Base-by-base conservation (phyloP, 2,888 invertebrate genomes). In the Lasioglossum leucozonium region DNA sequence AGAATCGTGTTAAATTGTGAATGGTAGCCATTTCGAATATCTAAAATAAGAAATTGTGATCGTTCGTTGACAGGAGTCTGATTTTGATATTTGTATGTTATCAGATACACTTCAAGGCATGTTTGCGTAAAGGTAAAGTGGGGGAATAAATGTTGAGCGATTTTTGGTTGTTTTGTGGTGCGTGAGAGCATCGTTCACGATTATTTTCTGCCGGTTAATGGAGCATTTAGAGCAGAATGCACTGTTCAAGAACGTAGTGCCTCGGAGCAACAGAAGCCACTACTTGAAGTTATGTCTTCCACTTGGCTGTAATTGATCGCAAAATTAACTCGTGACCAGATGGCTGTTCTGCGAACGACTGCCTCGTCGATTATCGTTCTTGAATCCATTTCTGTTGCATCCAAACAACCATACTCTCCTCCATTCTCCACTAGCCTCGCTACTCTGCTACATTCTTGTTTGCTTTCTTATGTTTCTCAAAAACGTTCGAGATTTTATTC, bases 231-330 rank as follows among this genome's bases (percentile, higher is more conserved):
- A 18, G 16, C 42, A 34, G 78, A 30, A 77, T 69, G 26, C 55
- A 42, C 55, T 34, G 42, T 30, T 65, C 18, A 4, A 76, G 79
- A 2, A 55, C 13, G n/a, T 0, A 26, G n/a, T 4, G 16, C 16
- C 30, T 51, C 18, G 62, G 13, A 65, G 47, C 10, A 40, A 16
- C 30, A 40, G 65, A 40, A 51, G 47, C 47, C 37, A 18, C 37
- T 65, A 77, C 34, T 42, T 42, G 77, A 77, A 80, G n/a, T 42
- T 77, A 5, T 51, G 11, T 67, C n/a, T 67, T 55, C 65, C 51
- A 69, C 51, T 77, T 47, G n/a, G 6, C 30, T n/a, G 77, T 77
- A 44, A 80, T 80, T 77, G 77, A 77, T 77, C 78, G 67, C 55
- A 40, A 69, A 77, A 80, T 77, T 77, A 77, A 55, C 51, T 42